Percentiles rank a stretch among this genome's conserved stretches.
These are phyloP conservation scores for Gymnocypris eckloni DNA, from an alignment of 2,797 vertebrate species.

Conservation along the genomic window DNA sequence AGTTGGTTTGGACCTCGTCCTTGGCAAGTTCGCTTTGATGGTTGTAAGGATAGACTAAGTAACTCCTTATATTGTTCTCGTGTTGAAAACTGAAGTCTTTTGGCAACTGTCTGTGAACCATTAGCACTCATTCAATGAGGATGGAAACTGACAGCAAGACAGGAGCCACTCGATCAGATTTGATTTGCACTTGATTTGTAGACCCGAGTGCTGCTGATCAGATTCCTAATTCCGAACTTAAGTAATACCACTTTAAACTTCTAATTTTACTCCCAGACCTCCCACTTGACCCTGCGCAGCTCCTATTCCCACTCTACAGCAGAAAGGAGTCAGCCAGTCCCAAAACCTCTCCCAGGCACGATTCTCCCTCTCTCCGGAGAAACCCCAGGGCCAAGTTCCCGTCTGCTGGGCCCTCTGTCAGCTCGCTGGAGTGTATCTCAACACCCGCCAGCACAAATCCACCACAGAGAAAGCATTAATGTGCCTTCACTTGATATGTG, in stretches of 20 bases:
- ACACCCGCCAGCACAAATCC: conserved; percentile 63
- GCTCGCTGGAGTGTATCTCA: conserved; percentile 60
- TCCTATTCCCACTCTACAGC: conserved; percentile 67
- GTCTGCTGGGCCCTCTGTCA: conserved; percentile 70
- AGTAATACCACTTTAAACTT: conserved; percentile 42
- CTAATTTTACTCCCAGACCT: conserved; percentile 72
- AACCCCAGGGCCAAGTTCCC: conserved; percentile 70
- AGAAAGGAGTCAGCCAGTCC: conserved; percentile 67
- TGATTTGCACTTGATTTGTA: conserved; percentile 34
- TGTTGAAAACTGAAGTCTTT: conserved; percentile 35
- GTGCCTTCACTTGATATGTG: conserved; percentile 60
- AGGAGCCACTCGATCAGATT: conserved; percentile 42
- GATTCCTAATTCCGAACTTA: conserved; percentile 61
- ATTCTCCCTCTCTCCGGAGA: conserved; percentile 69
- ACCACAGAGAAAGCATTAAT: conserved; percentile 63
- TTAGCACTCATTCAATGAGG: conserved; percentile 39
- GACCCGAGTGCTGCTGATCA: conserved; percentile 23
- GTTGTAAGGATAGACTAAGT: conserved; percentile 51
- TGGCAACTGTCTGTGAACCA: conserved; percentile 31
- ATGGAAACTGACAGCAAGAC: conserved; percentile 33
- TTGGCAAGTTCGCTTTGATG: conserved; percentile 45
- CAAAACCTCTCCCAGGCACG: conserved; percentile 55
- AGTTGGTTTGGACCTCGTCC: conserved; percentile 61
- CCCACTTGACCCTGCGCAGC: conserved; percentile 66
- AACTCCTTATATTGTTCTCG: conserved; percentile 43